Conservation (phyloP, 1,140 invertebrate species). For the Megalonaias nervosa region DNA sequence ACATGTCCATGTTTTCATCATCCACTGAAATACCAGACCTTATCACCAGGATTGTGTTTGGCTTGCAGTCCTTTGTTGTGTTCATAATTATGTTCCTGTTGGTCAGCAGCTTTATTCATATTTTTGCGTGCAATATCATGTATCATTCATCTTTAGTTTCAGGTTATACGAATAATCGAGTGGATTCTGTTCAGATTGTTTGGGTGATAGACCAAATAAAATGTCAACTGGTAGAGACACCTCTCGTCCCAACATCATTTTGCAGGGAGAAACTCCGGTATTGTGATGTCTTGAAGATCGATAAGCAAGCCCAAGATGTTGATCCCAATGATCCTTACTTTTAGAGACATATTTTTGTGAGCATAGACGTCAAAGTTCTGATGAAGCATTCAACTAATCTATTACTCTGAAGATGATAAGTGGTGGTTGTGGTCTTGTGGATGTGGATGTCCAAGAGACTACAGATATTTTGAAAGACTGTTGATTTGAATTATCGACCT, state of each 20-base stretch:
- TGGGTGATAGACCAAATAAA: neutral
- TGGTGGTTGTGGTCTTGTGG: slow-evolving; percentile 24
- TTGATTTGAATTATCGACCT: too few relatives aligned
- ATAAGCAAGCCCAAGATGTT: slow-evolving; percentile 44
- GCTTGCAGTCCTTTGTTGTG: too few relatives aligned
- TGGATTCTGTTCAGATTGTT: neutral
- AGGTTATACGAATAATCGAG: slow-evolving; percentile 21
- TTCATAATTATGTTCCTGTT: neutral
- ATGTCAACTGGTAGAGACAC: neutral
- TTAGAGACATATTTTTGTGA: slow-evolving; percentile 10
- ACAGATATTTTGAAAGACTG: slow-evolving; percentile 4
- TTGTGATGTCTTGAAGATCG: slow-evolving; percentile 32
- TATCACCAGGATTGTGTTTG: too few relatives aligned
- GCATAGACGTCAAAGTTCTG: slow-evolving; percentile 13
- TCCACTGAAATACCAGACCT: too few relatives aligned
- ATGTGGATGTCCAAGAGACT: slow-evolving; percentile 32
- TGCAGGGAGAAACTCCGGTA: slow-evolving; percentile 42
- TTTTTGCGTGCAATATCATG: slow-evolving; percentile 24
- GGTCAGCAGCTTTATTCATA: slow-evolving; percentile 29
- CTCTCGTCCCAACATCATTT: slow-evolving; percentile 43
- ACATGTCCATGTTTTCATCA: too few relatives aligned
- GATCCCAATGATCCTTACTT: slow-evolving; percentile 41
- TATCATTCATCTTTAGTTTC: slow-evolving; percentile 1
- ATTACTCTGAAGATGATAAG: slow-evolving; percentile 57
- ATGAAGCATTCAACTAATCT: slow-evolving; percentile 57